Evolutionary conservation across 2,113 vertebrate genomes (phyloP).

Genomic region (Myrmophylax atrothorax): DNA sequence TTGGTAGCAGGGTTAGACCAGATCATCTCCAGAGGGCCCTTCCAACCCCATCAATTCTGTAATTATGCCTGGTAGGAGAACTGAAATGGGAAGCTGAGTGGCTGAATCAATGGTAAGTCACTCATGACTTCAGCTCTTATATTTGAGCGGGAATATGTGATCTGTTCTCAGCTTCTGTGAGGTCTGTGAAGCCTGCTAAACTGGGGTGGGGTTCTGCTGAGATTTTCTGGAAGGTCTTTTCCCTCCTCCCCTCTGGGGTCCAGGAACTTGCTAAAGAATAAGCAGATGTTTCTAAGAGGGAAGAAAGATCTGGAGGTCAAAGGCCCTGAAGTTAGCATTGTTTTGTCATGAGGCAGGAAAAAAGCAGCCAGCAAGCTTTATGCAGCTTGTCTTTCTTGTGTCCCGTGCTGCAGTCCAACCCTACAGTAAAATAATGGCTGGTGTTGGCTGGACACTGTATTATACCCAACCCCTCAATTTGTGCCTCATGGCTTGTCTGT

Average conservation of each 20-base stretch:
- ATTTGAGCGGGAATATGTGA: not conserved
- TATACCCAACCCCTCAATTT: not conserved
- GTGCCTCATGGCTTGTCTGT: not conserved
- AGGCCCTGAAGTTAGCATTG: not conserved
- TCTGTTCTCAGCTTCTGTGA: not conserved
- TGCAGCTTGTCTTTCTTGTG: not conserved
- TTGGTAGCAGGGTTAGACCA: not conserved
- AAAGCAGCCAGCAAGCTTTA: not conserved
- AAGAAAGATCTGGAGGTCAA: not conserved
- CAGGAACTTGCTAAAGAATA: not conserved
- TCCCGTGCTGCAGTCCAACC: not conserved
- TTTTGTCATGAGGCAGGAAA: not conserved
- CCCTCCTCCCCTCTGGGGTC: rapidly evolving
- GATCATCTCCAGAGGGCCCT: not conserved
- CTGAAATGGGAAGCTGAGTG: not conserved
- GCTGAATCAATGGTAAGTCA: not conserved
- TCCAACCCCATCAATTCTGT: not conserved
- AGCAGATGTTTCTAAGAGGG: not conserved
- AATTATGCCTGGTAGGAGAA: not conserved
- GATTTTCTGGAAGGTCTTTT: not conserved
- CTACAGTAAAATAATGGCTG: not conserved
- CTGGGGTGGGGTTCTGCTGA: not conserved
- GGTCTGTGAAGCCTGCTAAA: not conserved
- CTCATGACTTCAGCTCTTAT: not conserved
- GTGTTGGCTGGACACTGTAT: not conserved